phyloP scores from a whole-genome alignment of 2,888 invertebrate genomes.

The Cyclophora punctaria region DNA sequence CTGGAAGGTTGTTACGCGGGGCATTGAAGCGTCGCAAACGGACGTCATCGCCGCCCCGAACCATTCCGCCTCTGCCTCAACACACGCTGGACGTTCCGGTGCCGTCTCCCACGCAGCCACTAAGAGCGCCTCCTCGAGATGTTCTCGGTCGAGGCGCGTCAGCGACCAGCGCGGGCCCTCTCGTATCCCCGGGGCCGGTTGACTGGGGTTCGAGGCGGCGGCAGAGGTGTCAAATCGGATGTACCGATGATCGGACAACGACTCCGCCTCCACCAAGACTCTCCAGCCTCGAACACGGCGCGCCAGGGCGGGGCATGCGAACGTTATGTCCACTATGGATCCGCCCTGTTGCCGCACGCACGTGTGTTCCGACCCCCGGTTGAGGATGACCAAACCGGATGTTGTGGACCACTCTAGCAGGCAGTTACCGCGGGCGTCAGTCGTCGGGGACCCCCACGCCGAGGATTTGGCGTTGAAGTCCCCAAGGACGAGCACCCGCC shows the following conservation, averaged over 20 bases:
- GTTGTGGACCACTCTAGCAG: not conserved
- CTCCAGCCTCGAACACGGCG: not conserved
- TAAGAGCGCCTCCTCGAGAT: slow-evolving; percentile 9
- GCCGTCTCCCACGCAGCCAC: slow-evolving; percentile 5
- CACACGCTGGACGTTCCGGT: not conserved
- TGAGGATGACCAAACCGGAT: not conserved
- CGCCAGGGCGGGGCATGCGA: slow-evolving; percentile 1
- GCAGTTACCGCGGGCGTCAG: not conserved
- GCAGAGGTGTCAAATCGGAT: slow-evolving; percentile 1
- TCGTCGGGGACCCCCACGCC: slow-evolving; percentile 13
- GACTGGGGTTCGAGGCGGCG: no score
- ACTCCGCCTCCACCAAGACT: not conserved
- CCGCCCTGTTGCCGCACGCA: slow-evolving; percentile 3
- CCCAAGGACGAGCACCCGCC: not conserved
- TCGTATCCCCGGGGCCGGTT: not conserved
- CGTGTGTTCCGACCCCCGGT: not conserved
- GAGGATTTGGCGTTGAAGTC: slow-evolving; percentile 16
- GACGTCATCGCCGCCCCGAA: not conserved
- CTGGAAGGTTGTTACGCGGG: not conserved
- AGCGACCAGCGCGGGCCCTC: slow-evolving; percentile 10
- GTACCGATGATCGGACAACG: slow-evolving; percentile 1
- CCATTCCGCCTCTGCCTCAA: not conserved
- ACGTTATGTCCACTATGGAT: slow-evolving; percentile 4
- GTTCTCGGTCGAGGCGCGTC: slow-evolving; percentile 3
- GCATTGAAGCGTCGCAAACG: slow-evolving; percentile 2